Conservation (phyloP, 2,888 invertebrate species). For the Mimachlamys varia region DNA sequence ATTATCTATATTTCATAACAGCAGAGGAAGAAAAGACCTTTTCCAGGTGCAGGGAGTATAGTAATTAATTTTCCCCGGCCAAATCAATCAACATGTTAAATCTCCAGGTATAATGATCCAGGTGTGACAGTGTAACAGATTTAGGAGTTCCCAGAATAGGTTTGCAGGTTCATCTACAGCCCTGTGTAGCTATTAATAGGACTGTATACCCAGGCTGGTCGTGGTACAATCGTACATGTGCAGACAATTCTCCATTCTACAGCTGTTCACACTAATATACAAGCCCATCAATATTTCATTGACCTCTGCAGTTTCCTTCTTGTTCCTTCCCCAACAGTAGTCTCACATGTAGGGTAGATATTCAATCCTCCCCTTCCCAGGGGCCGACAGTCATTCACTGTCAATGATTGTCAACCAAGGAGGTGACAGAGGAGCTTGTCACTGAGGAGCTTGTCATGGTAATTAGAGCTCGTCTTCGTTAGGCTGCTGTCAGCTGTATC, state of each 20-base stretch:
- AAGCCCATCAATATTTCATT: conserved; percentile 9
- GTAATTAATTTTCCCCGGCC: not conserved
- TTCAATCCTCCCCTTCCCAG: not conserved
- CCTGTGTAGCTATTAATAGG: not conserved
- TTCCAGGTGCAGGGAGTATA: no score
- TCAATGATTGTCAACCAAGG: not conserved
- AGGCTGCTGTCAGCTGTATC: no score
- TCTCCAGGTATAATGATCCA: not conserved
- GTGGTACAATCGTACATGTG: not conserved
- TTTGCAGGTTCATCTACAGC: not conserved
- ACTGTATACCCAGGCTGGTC: not conserved
- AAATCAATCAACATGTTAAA: not conserved
- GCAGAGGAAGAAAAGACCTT: not conserved
- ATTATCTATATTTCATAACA: not conserved
- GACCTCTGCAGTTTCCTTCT: conserved; percentile 14
- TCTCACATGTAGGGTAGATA: not conserved
- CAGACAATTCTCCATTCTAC: conserved; percentile 2
- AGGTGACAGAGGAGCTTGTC: no score
- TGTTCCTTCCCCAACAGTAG: not conserved
- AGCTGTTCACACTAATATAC: conserved; percentile 10
- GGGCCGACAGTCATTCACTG: not conserved
- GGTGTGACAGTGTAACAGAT: no score
- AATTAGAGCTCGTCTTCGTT: no score
- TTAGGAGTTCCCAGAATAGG: no score
- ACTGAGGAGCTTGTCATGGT: no score